Evolutionary conservation across 2,113 vertebrate species (phyloP).

Genomic region (Amblyornis subalaris): DNA sequence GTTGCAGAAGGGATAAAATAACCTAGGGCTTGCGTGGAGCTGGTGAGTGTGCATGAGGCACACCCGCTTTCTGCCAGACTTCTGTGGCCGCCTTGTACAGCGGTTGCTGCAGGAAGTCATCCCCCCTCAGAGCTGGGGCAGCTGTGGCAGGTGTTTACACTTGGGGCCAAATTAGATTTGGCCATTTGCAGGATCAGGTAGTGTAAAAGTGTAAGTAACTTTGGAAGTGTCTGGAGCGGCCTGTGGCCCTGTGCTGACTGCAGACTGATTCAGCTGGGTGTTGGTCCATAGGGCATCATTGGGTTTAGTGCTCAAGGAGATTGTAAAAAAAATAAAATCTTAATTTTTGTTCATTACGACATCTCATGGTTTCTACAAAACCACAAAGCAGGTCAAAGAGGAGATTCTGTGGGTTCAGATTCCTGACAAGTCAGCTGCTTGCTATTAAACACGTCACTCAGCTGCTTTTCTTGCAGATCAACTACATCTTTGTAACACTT

Average conservation of each 20-base stretch:
- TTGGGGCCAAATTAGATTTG: neutral
- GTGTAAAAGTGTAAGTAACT: rapidly evolving
- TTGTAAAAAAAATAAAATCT: neutral
- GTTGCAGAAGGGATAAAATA: neutral
- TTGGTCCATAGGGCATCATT: neutral
- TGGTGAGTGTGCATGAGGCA: rapidly evolving
- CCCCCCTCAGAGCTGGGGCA: rapidly evolving
- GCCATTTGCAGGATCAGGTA: neutral
- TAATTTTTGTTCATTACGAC: neutral
- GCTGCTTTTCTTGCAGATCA: neutral
- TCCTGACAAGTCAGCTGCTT: slow-evolving; percentile 14
- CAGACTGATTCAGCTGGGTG: neutral
- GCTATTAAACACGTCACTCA: neutral
- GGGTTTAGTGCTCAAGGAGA: neutral
- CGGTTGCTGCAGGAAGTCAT: rapidly evolving
- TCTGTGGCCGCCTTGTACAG: rapidly evolving
- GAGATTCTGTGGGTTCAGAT: neutral
- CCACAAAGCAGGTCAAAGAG: neutral
- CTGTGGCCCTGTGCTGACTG: neutral
- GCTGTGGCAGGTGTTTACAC: neutral
- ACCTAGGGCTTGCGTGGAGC: neutral
- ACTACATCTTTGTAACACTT: slow-evolving; percentile 7
- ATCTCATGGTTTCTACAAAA: neutral
- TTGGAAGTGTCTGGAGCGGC: neutral
- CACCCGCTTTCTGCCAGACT: neutral